These are phyloP conservation scores for Andrena hattorfiana DNA, from an alignment of 2,888 invertebrate species.

Conservation along the genomic window DNA sequence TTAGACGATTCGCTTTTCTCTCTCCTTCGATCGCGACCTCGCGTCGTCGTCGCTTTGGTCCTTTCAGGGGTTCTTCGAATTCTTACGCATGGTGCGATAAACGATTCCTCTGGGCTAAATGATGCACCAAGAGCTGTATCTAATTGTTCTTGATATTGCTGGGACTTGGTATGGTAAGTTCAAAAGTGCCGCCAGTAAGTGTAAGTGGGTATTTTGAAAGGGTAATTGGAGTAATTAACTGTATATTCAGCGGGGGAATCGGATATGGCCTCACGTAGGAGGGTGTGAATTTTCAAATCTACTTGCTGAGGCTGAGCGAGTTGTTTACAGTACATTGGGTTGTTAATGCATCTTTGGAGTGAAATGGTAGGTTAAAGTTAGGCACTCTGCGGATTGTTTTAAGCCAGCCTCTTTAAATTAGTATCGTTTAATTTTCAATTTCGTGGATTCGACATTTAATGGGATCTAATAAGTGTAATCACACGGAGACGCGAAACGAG, in stretches of 20 bases:
- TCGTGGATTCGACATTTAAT: not conserved
- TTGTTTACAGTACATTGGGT: too few species aligned
- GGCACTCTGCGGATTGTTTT: not conserved
- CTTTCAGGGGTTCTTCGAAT: not conserved
- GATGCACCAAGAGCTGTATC: too few species aligned
- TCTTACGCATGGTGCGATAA: not conserved
- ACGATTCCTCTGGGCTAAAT: not conserved
- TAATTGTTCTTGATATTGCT: too few species aligned
- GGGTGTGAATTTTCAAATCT: too few species aligned
- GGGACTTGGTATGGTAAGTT: too few species aligned
- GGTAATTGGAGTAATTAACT: too few species aligned
- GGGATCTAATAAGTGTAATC: constrained; percentile 2
- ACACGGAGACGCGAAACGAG: not conserved
- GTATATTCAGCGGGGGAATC: too few species aligned
- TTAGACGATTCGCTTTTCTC: constrained; percentile 34
- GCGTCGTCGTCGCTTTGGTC: not conserved
- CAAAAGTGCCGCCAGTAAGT: too few species aligned
- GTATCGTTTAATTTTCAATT: not conserved
- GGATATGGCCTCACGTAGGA: too few species aligned
- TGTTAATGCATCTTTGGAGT: too few species aligned
- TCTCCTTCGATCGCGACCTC: not conserved
- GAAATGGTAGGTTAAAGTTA: not conserved
- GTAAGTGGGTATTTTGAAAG: too few species aligned
- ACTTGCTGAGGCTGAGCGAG: too few species aligned
- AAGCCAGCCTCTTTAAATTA: not conserved